These are phyloP conservation scores for Sminthurides aquaticus DNA, from an alignment of 2,888 invertebrate genomes.

Conservation along the genomic window DNA sequence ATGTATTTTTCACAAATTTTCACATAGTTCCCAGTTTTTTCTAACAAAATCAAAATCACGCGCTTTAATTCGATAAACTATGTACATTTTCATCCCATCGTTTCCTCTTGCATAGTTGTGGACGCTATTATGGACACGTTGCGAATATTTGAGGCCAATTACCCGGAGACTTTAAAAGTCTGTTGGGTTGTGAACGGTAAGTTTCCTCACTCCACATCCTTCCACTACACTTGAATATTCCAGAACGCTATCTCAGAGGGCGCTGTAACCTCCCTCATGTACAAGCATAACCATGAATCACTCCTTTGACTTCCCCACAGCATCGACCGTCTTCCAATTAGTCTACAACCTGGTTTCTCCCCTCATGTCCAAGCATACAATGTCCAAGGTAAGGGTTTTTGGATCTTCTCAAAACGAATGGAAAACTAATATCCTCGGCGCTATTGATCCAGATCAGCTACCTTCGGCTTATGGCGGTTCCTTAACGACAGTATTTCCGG, in stretches of 20 bases:
- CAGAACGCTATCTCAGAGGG: no score
- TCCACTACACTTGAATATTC: no score
- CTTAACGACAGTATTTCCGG: slow-evolving; percentile 1
- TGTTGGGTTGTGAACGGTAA: slow-evolving; percentile 6
- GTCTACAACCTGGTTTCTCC: slow-evolving; percentile 12
- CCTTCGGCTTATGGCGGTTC: slow-evolving; percentile 11
- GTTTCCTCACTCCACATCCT: not conserved
- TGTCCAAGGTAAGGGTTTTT: slow-evolving; percentile 8
- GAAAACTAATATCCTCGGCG: slow-evolving; percentile 1
- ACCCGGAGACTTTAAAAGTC: slow-evolving; percentile 9
- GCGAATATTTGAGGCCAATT: slow-evolving; percentile 8
- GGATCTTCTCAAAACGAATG: slow-evolving; percentile 5
- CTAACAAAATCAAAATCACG: no score
- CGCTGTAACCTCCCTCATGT: no score
- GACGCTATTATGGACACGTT: not conserved
- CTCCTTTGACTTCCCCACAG: no score
- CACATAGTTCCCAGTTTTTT: no score
- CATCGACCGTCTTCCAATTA: slow-evolving; percentile 6
- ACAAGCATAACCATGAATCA: no score
- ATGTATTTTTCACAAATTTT: no score
- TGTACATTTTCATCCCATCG: no score
- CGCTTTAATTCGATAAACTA: no score
- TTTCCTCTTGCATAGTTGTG: slow-evolving; percentile 2
- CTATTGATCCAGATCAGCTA: slow-evolving; percentile 8
- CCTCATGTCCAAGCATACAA: slow-evolving; percentile 1